Evolutionary conservation across 1,140 invertebrate species (phyloP), one percentile per base, ranked within the genome.

Genomic region (Telenomus remus): DNA sequence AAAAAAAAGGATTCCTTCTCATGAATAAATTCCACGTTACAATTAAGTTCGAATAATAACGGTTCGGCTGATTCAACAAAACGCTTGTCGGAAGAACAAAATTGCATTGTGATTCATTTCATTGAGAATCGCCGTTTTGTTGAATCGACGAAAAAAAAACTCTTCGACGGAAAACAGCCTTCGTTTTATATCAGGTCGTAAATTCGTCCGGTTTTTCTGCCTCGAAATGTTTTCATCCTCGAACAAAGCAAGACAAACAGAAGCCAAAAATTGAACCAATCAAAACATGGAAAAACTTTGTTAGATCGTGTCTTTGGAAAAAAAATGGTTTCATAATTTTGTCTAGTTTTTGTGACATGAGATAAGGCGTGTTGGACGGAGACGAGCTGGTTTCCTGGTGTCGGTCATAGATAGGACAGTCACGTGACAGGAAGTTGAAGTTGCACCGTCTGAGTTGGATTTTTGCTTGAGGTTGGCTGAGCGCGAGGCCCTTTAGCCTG

Each of bases 401-500:
- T 3, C 37, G 19, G 14, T 59, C 55, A 59, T 47, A 47, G 71
- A 69, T 56, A 55, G 59, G 51, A 33, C 53, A 47, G 53, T 71
- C 68, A 71, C 68, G 68, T 71, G 68, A 71, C 68, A 42, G 68
- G 59, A 72, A 65, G 61, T 73, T 27, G 19, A 51, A 50, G 57
- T 13, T 49, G 55, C 70, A 49, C 35, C 61, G 61, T 73, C 55
- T 54, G 59, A 51, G 35, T 44, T 39, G 59, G 56, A 71, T 71
- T 64, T 63, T 63, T 63, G 37, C 51, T 47, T 57, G 42, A 27
- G 19, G 19, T 27, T 27, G 19, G 6, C 2, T 27, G 19, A 27
- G 43, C 13, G 39, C 12, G 19, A 27, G 51, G 44, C 49, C 65
- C 57, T 43, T 60, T 53, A 42, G 47, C 12, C 49, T 51, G 35